Evolutionary conservation across 2,113 vertebrate species (phyloP), one percentile per base, ranked within the genome.

Genomic region (Microcebus murinus): DNA sequence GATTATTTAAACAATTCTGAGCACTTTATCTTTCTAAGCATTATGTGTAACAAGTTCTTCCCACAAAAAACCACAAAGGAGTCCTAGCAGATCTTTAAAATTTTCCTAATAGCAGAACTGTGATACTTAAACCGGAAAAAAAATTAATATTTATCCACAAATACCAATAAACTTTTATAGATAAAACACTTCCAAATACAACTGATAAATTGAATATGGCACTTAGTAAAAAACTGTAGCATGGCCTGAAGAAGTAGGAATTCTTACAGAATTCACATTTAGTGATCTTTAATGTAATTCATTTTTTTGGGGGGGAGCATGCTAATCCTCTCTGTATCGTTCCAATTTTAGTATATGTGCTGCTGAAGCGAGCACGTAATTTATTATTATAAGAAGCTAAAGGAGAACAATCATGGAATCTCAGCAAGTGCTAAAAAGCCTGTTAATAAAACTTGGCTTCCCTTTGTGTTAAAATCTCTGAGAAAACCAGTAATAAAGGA

Each of bases 241-340:
- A 48, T 81, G 79, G 84, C 3, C 0, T 94, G 59, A 87, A 23
- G 57, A 95, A 77, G 39, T 88, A 83, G 59, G 11, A 81, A 45
- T 92, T 95, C 79, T 93, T 93, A 92, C 15, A 92, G 67, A 77
- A 77, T 94, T 86, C 25, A 81, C 8, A 59, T 61, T 77, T 95
- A 68, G 34, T 85, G 31, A 77, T 83, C 45, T 95, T 13, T 55
- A 52, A 29, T 90, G 23, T 87, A 65, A 45, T 61, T 36, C 48
- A 48, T 74, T 45, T 45, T 45, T 45, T 45, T 7, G 45, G 45
- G 45, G 45, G 42, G 42, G 45, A 5, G 45, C 45, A 45, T 45
- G 45, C 45, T 45, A 45, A 45, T 45, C 45, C 8, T 45, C 45
- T 45, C 45, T 45, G 45, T 45, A 45, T 45, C 45, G 8, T 45